phyloP scores from a whole-genome alignment of 1,140 invertebrate species.

The Metopolophium dirhodum region DNA sequence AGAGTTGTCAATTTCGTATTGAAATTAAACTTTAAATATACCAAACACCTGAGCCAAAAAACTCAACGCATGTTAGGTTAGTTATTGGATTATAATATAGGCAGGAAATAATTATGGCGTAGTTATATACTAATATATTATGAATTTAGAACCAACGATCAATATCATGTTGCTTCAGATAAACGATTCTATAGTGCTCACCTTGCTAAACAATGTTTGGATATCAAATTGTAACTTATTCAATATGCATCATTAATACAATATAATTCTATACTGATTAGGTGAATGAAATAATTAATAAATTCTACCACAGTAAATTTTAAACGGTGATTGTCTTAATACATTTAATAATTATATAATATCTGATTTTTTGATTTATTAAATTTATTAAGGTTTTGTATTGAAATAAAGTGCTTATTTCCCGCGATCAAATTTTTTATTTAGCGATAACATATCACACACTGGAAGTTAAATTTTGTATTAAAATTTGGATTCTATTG shows the following conservation, averaged over 20 bases:
- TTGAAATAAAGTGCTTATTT: too few relatives aligned
- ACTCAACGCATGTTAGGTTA: neutral
- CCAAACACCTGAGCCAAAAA: neutral
- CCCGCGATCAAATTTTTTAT: too few relatives aligned
- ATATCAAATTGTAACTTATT: neutral
- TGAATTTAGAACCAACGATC: neutral
- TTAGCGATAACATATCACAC: too few relatives aligned
- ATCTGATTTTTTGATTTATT: too few relatives aligned
- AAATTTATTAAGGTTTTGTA: too few relatives aligned
- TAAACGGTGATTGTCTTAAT: neutral
- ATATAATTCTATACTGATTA: neutral
- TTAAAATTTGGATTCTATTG: too few relatives aligned
- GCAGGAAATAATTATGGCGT: neutral
- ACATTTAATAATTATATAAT: too few relatives aligned
- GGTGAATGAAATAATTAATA: neutral
- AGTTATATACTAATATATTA: neutral
- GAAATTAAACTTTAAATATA: neutral
- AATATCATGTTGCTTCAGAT: neutral
- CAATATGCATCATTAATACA: neutral
- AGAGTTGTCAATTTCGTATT: too few relatives aligned
- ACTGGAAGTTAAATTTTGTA: too few relatives aligned
- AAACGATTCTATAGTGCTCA: neutral
- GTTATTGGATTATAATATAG: neutral
- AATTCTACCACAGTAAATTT: neutral
- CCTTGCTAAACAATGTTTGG: neutral